phyloP scores from a whole-genome alignment of 2,797 vertebrate species.

The Erethizon dorsatum region DNA sequence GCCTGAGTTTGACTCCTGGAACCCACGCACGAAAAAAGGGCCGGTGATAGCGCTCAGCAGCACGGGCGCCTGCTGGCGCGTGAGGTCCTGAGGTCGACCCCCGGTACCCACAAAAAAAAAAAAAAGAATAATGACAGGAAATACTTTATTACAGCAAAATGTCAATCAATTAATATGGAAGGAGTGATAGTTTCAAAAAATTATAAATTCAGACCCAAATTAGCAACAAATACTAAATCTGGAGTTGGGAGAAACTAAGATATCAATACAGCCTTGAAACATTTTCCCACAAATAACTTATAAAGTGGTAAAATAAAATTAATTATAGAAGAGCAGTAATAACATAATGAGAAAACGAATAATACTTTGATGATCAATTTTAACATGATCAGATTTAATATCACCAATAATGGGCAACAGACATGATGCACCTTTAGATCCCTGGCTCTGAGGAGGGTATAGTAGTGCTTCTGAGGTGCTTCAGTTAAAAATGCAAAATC shows the following conservation, averaged over 20 bases:
- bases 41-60: too few species aligned
- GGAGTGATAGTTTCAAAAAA: constrained; percentile 11
- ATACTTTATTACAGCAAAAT: constrained; percentile 30
- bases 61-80: too few species aligned
- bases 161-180: neutral
- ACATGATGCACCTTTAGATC: neutral
- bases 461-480: neutral
- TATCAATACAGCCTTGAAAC: neutral
- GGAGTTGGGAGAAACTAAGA: neutral
- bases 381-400: neutral
- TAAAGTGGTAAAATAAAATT: neutral
- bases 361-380: neutral
- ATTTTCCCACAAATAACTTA: constrained; percentile 15
- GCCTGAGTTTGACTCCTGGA: too few species aligned
- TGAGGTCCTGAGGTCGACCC: too few species aligned
- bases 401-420: neutral
- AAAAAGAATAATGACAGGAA: constrained; percentile 52
- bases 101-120: too few species aligned
- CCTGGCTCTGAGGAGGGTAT: neutral
- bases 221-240: constrained; percentile 17
- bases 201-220: constrained; percentile 51
- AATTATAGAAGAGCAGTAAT: constrained; percentile 46
- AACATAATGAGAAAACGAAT: neutral
- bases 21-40: too few species aligned
- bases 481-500: neutral